phyloP scores from a whole-genome alignment of 2,888 invertebrate genomes.

The Amphiduros pacificus region DNA sequence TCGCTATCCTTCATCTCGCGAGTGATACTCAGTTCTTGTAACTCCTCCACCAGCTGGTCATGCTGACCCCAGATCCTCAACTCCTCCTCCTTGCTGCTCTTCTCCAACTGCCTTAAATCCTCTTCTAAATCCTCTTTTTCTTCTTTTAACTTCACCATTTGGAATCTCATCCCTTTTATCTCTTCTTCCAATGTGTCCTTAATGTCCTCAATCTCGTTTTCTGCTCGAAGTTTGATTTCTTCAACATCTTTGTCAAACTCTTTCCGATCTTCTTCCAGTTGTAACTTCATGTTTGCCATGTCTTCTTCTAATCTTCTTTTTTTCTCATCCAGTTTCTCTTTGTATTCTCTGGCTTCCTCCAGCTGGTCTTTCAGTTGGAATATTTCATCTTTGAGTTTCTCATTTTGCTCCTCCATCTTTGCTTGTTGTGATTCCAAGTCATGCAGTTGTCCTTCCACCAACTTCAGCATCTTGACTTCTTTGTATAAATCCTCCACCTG shows the following conservation, averaged over 20 bases:
- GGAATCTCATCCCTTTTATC: background rate
- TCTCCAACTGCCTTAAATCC: constrained; percentile 1
- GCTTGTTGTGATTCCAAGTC: background rate
- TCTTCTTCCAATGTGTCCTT: no score
- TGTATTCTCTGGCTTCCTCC: background rate
- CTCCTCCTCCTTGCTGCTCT: no score
- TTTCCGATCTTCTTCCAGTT: no score
- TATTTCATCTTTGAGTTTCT: background rate
- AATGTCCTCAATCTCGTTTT: no score
- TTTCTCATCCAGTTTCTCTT: background rate
- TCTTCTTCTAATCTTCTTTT: background rate
- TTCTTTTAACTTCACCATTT: background rate
- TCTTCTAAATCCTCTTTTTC: background rate
- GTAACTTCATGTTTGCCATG: no score
- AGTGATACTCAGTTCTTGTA: no score
- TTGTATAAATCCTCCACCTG: constrained; percentile 50
- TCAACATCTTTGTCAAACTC: no score
- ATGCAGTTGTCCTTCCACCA: background rate
- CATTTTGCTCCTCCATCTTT: background rate
- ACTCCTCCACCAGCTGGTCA: no score
- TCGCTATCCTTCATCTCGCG: no score
- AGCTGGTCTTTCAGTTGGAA: background rate
- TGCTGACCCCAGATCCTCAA: no score
- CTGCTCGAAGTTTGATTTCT: no score
- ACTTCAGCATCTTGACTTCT: no score